Base-by-base conservation (phyloP, 2,113 vertebrate species). In the Ariopsis seemanni region DNA sequence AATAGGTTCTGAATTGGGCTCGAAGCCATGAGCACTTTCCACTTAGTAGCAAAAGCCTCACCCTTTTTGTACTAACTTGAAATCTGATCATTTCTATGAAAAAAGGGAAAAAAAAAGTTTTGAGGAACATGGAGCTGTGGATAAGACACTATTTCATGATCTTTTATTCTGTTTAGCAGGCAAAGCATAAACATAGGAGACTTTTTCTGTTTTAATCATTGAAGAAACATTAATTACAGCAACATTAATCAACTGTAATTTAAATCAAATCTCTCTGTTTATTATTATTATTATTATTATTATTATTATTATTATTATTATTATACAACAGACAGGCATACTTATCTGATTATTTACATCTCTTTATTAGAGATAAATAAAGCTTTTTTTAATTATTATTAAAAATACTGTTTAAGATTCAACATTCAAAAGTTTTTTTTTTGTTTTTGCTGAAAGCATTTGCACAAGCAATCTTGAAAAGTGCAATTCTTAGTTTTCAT, bases 1-100 rank as follows among this genome's bases (percentile, higher is more conserved):
- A 91, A 91, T 86, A 91, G 88, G 42, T 84, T 86, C 57, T 80
- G 72, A 88, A 89, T 86, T 86, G 82, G 85, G 86, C 88, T 86
- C 74, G 9, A 60, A 89, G 89, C 87, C 82, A 82, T 57, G 55
- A 89, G 85, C 82, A 78, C 77, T 90, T 90, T 90, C 86, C 86
- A 84, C 85, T 83, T 85, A 74, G 85, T 50, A 83, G 86, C 62
- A 55, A 74, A 84, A 72, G 63, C 86, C 65, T 90, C 63, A 34
- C 62, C 67, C n/a, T 60, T 83, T 84, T 30, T 67, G 14, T 42
- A 58, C 72, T 52, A 63, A 52, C 7, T 42, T 86, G 71, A 85
- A 75, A 50, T 58, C 57, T 85, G 48, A 79, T 86, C 30, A 82
- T 62, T 62, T 82, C 57, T 48, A 81, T 34, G 48, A 50, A 75